Evolutionary conservation across 2,113 vertebrate species (phyloP).

Genomic region (Penelope pileata): DNA sequence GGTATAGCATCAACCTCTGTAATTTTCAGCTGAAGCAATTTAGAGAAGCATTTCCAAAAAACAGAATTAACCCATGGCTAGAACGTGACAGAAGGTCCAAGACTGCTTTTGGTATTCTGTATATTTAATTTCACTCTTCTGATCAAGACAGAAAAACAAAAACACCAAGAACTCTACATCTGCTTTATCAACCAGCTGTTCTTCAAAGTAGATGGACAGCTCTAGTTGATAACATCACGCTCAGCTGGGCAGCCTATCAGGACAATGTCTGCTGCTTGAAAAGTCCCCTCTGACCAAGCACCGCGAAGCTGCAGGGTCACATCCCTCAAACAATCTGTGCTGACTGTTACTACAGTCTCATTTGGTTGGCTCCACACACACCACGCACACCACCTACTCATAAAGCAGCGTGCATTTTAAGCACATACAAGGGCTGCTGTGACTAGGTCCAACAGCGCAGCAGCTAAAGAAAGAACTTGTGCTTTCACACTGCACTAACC

Average conservation of each 20-base stretch:
- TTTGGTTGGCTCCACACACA: not conserved
- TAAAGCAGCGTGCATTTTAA: accelerated
- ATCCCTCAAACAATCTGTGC: too few relatives aligned
- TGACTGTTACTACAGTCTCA: too few relatives aligned
- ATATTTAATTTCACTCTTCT: not conserved
- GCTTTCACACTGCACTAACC: not conserved
- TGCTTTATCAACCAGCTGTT: not conserved
- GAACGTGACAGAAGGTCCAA: not conserved
- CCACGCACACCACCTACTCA: accelerated
- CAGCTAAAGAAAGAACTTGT: accelerated
- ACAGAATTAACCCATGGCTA: not conserved
- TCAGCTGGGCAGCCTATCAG: not conserved
- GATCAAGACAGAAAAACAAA: not conserved
- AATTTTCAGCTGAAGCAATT: not conserved
- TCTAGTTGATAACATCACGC: not conserved
- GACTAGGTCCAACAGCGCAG: not conserved
- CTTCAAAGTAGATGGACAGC: not conserved
- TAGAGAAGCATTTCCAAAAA: not conserved
- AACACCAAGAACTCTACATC: not conserved
- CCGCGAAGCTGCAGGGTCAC: not conserved
- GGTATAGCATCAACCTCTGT: accelerated
- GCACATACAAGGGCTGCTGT: not conserved
- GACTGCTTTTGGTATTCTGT: not conserved
- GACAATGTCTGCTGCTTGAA: accelerated
- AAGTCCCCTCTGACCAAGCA: not conserved